These are phyloP conservation scores for Stegodyphus dumicola DNA, from an alignment of 1,140 invertebrate species.

Conservation along the genomic window DNA sequence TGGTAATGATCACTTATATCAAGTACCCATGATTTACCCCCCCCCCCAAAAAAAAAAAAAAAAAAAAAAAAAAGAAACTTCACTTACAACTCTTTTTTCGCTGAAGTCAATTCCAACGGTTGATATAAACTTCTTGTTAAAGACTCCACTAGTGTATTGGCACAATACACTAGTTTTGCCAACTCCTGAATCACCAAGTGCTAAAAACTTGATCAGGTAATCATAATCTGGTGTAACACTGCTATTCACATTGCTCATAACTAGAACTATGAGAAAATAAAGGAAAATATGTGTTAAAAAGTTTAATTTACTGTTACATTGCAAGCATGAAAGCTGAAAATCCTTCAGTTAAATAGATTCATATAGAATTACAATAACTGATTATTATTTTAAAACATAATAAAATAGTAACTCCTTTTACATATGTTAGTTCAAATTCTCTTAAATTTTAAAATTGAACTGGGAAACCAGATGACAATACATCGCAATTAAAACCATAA, in stretches of 20 bases:
- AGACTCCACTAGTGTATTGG: conserved; percentile 94
- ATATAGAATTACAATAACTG: neutral
- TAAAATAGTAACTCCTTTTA: no score
- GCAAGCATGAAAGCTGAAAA: neutral
- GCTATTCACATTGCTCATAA: conserved; percentile 55
- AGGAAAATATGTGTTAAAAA: conserved; percentile 2
- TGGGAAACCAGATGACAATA: no score
- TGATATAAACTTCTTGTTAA: conserved; percentile 92
- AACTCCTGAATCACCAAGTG: conserved; percentile 92
- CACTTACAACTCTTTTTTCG: conserved; percentile 91
- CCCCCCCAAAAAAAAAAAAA: no score
- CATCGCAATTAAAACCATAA: no score
- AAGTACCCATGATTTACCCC: no score
- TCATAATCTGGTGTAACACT: conserved; percentile 80
- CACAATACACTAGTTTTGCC: conserved; percentile 94
- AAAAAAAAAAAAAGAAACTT: conserved; percentile 27
- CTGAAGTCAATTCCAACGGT: conserved; percentile 98
- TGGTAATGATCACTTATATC: no score
- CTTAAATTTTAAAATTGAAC: no score
- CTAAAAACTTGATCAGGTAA: conserved; percentile 95
- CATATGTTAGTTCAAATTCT: no score
- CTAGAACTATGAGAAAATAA: conserved; percentile 22
- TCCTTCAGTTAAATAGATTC: neutral
- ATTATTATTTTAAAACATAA: no score
- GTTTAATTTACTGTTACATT: neutral